Evolutionary conservation across 1,140 invertebrate genomes (phyloP).

Genomic region (Argopecten irradians): DNA sequence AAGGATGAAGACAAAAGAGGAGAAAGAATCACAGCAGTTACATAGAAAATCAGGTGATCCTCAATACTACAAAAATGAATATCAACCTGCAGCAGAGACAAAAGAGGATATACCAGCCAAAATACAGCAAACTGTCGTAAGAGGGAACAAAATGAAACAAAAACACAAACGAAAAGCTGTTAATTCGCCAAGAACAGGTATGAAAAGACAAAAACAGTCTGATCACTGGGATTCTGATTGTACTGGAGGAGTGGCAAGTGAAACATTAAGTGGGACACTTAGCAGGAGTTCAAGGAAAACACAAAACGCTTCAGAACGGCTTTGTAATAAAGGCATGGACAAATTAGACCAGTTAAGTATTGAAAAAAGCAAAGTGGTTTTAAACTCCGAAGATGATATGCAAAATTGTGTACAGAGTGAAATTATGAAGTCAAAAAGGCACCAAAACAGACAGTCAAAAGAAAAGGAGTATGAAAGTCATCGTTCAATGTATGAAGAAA

Average conservation of each 20-base stretch:
- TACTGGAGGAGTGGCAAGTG: background rate
- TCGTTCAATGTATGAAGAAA: background rate
- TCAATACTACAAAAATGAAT: background rate
- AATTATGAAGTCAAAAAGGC: background rate
- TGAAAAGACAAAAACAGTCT: background rate
- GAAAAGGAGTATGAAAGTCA: background rate
- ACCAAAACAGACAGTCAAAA: background rate
- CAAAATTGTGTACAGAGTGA: background rate
- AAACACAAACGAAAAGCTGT: background rate
- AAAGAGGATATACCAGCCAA: background rate
- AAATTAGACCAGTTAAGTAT: background rate
- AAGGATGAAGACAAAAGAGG: background rate
- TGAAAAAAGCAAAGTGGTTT: background rate
- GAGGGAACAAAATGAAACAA: background rate
- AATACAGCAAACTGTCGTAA: background rate
- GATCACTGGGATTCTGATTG: background rate
- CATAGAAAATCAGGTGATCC: background rate
- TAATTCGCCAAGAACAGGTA: background rate
- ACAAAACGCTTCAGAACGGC: background rate
- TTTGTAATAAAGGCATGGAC: background rate
- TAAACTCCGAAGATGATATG: background rate
- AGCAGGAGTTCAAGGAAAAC: background rate
- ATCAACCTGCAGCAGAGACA: background rate
- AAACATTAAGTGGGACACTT: background rate
- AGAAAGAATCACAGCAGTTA: background rate